Conservation (phyloP, 2,888 invertebrate species). For the Cephus pulcher region DNA sequence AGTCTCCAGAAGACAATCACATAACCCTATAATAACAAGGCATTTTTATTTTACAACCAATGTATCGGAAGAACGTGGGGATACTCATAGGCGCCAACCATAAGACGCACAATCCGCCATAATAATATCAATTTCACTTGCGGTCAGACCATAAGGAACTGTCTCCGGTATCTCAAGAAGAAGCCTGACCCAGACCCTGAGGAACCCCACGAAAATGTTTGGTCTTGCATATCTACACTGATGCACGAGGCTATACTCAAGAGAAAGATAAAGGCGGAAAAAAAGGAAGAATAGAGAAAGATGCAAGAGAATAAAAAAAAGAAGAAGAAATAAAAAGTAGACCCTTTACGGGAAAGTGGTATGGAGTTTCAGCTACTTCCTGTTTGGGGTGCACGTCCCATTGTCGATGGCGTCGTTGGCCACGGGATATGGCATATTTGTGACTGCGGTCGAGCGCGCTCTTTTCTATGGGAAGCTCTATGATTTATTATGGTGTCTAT, state of each 20-base stretch:
- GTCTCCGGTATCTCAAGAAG: conserved; percentile 20
- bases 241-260: not conserved
- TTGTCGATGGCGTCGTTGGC: conserved; percentile 24
- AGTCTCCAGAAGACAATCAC: not conserved
- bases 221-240: conserved; percentile 28
- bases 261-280: conserved; percentile 11
- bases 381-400: conserved; percentile 29
- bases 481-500: conserved; percentile 27
- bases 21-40: not conserved
- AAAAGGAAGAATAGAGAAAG: conserved; percentile 5
- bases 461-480: conserved; percentile 17
- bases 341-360: conserved; percentile 37
- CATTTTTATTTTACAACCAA: not conserved
- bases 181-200: conserved; percentile 3
- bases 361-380: conserved; percentile 54
- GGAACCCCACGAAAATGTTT: conserved; percentile 31
- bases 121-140: conserved; percentile 9
- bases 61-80: not conserved
- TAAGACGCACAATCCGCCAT: not conserved
- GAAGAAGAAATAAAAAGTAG: conserved; percentile 10
- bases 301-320: conserved; percentile 10
- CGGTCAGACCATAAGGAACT: conserved; percentile 5
- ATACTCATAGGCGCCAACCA: not conserved
- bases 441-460: conserved; percentile 1
- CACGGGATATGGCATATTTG: conserved; percentile 3